Percentiles rank a stretch among this genome's conserved stretches.
These are phyloP conservation scores for Colius striatus DNA, from an alignment of 2,113 vertebrate genomes.

Conservation along the genomic window DNA sequence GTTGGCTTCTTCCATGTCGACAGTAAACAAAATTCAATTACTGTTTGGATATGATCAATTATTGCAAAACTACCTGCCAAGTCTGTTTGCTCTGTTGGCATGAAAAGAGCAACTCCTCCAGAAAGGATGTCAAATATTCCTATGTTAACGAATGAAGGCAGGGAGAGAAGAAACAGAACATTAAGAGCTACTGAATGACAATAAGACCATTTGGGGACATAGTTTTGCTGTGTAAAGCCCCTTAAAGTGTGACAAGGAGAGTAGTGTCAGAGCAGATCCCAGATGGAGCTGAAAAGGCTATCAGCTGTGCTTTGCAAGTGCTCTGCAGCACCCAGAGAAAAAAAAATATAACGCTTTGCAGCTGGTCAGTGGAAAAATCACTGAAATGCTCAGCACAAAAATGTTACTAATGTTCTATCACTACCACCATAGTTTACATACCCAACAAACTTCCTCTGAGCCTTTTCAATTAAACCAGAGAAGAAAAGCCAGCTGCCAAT, in stretches of 20 bases:
- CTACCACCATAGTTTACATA: background rate
- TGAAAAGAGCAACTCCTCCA: conserved; percentile 17
- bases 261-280: background rate
- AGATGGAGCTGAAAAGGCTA: conserved; percentile 24
- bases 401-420: background rate
- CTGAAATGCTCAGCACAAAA: background rate
- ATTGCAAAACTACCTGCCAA: conserved; percentile 51
- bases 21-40: conserved; percentile 65
- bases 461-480: conserved; percentile 28
- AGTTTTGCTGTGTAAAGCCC: conserved; percentile 19
- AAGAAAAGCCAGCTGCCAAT: background rate
- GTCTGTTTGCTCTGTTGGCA: conserved; percentile 36
- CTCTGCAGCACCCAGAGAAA: background rate
- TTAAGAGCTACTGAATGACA: conserved; percentile 2
- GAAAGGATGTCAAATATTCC: conserved; percentile 44
- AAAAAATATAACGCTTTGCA: background rate
- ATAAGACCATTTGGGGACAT: background rate
- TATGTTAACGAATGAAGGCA: background rate
- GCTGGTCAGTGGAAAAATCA: conserved; percentile 44
- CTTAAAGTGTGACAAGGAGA: background rate
- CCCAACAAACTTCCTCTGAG: background rate
- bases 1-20: background rate
- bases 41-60: conserved; percentile 60
- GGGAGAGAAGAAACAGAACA: conserved; percentile 16
- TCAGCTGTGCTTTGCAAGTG: background rate